Conservation (phyloP, 1,140 invertebrate genomes). For the Chymomyza costata region DNA sequence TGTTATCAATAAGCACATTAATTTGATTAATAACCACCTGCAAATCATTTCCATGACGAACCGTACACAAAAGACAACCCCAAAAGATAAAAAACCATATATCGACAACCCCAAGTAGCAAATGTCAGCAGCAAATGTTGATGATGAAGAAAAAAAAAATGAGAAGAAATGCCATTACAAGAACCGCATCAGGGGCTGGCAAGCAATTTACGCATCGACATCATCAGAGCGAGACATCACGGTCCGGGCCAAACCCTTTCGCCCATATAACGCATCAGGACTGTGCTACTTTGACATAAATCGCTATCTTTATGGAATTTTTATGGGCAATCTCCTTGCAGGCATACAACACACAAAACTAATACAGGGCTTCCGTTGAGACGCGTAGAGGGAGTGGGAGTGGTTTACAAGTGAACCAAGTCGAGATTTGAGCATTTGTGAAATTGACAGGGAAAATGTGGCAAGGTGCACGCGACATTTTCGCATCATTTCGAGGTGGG, state of each 20-base stretch:
- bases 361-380: constrained; percentile 59
- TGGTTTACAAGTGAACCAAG: not conserved
- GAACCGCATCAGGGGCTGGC: constrained; percentile 12
- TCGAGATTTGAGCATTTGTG: constrained; percentile 19
- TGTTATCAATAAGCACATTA: constrained; percentile 74
- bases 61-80: constrained; percentile 46
- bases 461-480: constrained; percentile 60
- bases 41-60: constrained; percentile 68
- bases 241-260: constrained; percentile 61
- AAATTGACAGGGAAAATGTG: constrained; percentile 21
- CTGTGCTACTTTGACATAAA: too few species aligned
- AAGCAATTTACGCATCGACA: constrained; percentile 59
- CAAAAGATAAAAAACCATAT: not conserved
- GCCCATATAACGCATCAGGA: constrained; percentile 32
- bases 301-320: constrained; percentile 75
- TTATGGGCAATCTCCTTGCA: constrained; percentile 74
- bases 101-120: constrained; percentile 44
- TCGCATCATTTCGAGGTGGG: constrained; percentile 66
- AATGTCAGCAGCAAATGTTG: constrained; percentile 71
- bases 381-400: constrained; percentile 6
- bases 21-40: constrained; percentile 75
- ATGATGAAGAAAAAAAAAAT: constrained; percentile 60
- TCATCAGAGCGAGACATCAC: constrained; percentile 9
- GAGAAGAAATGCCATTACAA: constrained; percentile 67
- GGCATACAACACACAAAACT: constrained; percentile 52